Evolutionary conservation across 1,140 invertebrate species (phyloP), one percentile per base, ranked within the genome.

Genomic region (Protaetia brevitarsis): DNA sequence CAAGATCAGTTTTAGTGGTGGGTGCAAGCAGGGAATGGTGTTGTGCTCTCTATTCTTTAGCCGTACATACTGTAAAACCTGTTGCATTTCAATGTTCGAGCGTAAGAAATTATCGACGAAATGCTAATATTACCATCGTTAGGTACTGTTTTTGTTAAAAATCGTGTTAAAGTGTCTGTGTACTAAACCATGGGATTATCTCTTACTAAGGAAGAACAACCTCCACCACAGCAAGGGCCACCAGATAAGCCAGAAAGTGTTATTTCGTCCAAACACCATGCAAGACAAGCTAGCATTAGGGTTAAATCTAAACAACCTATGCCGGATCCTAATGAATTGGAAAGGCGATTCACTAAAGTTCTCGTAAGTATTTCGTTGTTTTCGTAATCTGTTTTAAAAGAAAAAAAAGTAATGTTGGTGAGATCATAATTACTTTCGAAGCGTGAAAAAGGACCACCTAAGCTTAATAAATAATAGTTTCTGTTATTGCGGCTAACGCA

Each of bases 281-380:
- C 75, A 64, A 74, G 89, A 69, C 88, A 87, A 77, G 87, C 88
- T 66, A 91, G 89, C 72, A 85, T 91, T 58, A 85, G 89, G 73
- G 86, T 84, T 73, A 85, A 87, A 71, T 83, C 86, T 65, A 91
- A 94, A 82, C 89, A 88, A 72, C 92, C 93, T 26, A 94, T 95
- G 90, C 95, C 92, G 51, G 93, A 95, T 74, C 82, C 90, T 34
- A 85, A 84, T 71, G 95, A 97, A 80, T 83, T 97, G 79, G 95
- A 96, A 79, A 88, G 88, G 72, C 84, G 93, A 71, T 97, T 96
- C 80, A 93, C 94, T 69, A 96, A 95, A 93, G 94, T 96, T 75
- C 82, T 97, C 88, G 95, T 96, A 80, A 91, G 92, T 85, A 68
- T 7, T 59, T 59, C 41, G 21, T 28, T 59, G 57, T 28, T 23